Percentiles rank a stretch among this genome's conserved stretches.
Conservation (phyloP, 1,140 invertebrate genomes). For the Ceratina australensis region DNA sequence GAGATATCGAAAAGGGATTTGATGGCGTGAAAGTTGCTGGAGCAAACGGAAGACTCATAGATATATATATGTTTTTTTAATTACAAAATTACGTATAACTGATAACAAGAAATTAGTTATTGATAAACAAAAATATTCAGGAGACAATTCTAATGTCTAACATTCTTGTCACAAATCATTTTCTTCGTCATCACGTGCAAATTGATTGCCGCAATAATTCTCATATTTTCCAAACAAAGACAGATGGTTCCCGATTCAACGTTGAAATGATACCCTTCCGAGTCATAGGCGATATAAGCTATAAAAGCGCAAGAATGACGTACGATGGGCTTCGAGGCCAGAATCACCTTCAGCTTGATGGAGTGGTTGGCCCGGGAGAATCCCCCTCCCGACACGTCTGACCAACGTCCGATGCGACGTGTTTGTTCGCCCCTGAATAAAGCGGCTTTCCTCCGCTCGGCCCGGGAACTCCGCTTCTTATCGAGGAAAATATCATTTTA, state of each 20-base stretch:
- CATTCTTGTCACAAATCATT: neutral
- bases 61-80: too few relatives aligned
- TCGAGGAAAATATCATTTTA: conserved; percentile 79
- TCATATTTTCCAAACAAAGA: neutral
- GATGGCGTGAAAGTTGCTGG: too few relatives aligned
- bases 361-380: conserved; percentile 65
- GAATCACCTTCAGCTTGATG: conserved; percentile 76
- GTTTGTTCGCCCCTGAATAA: conserved; percentile 75
- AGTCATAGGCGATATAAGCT: conserved; percentile 44
- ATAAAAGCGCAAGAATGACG: conserved; percentile 68
- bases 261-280: conserved; percentile 43
- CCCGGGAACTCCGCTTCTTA: conserved; percentile 68
- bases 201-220: neutral
- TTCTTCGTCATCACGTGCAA: neutral
- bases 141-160: too few relatives aligned
- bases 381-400: conserved; percentile 60
- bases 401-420: conserved; percentile 52
- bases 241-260: neutral
- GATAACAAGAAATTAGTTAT: too few relatives aligned
- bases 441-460: conserved; percentile 67
- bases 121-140: too few relatives aligned
- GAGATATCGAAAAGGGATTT: too few relatives aligned
- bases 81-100: too few relatives aligned
- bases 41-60: too few relatives aligned
- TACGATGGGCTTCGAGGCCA: conserved; percentile 72